Base-by-base conservation (phyloP, 2,113 vertebrate genomes). In the Athene noctua region DNA sequence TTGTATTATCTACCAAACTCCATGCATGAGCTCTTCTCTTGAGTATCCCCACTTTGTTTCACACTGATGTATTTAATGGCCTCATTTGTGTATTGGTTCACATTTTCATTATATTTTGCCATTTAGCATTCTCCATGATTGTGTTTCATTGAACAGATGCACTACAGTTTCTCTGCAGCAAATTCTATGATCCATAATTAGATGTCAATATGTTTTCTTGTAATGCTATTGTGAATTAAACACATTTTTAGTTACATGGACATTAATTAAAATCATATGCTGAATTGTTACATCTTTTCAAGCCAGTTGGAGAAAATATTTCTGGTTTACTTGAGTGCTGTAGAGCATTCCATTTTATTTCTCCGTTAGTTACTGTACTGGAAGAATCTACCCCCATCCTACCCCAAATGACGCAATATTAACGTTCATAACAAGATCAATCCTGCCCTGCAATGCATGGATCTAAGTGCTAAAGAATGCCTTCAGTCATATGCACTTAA, bases 131-230 rank as follows among this genome's bases (percentile, higher is more conserved):
- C 96, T 97, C 92, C 95, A 88, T 95, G 92, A 98, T 98, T 98
- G 96, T 98, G 95, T 98, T 98, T 98, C 94, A 96, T 97, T 98
- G 98, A 98, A 98, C 98, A 98, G 98, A 98, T 98, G 98, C 97
- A 98, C 97, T 97, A 96, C 97, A 89, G 95, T 98, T 98, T 98
- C 93, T 91, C 97, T 97, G 97, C 93, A 97, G 94, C 91, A 97
- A 98, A 98, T 97, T 98, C 97, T 97, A 96, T 96, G 97, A 98
- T 98, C 97, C 98, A 98, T 98, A 98, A 98, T 98, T 98, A 98
- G 98, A 98, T 97, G 97, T 98, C 98, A 98, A 97, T 98, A 98
- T 98, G 98, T 98, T 98, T 98, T 98, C 97, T 97, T 94, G 91
- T 77, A 95, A 89, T 94, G 77, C 93, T 97, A 97, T 98, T 98